phyloP scores from a whole-genome alignment of 2,888 invertebrate species.

The Ennomos fuscantarius region DNA sequence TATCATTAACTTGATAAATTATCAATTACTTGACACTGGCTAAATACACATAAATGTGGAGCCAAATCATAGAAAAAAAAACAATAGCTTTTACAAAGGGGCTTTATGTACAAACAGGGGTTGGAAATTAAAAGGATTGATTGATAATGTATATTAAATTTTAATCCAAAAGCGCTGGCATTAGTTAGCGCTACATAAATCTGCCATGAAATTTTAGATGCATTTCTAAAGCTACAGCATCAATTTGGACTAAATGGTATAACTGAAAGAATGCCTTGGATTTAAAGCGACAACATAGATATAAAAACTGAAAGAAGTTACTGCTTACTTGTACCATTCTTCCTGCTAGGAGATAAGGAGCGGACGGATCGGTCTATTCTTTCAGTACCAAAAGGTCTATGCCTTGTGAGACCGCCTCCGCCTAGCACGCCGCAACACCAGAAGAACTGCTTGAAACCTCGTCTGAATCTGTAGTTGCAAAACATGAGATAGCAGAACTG shows the following conservation, averaged over 20 bases:
- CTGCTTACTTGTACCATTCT: slow-evolving; percentile 78
- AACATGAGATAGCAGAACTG: neutral
- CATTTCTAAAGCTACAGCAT: slow-evolving; percentile 8
- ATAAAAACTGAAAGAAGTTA: slow-evolving; percentile 6
- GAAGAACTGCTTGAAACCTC: slow-evolving; percentile 97
- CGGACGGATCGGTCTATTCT: slow-evolving; percentile 92
- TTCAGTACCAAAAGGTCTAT: slow-evolving; percentile 91
- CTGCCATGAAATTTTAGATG: slow-evolving; percentile 11
- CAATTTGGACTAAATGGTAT: slow-evolving; percentile 6
- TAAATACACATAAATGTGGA: no score
- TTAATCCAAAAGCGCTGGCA: slow-evolving; percentile 5
- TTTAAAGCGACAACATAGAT: slow-evolving; percentile 39
- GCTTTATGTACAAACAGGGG: no score
- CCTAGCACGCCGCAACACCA: slow-evolving; percentile 92
- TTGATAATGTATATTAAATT: no score
- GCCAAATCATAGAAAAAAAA: no score
- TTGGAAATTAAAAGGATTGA: no score
- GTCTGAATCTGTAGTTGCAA: slow-evolving; percentile 89
- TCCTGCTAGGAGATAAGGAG: slow-evolving; percentile 86
- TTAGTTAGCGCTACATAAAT: slow-evolving; percentile 2
- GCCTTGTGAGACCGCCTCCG: slow-evolving; percentile 88
- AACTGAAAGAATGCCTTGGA: slow-evolving; percentile 19
- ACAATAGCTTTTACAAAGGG: no score
- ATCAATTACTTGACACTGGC: no score
- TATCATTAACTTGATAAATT: no score